Evolutionary conservation across 1,140 invertebrate genomes (phyloP).

Genomic region (Neodiprion pinetum): DNA sequence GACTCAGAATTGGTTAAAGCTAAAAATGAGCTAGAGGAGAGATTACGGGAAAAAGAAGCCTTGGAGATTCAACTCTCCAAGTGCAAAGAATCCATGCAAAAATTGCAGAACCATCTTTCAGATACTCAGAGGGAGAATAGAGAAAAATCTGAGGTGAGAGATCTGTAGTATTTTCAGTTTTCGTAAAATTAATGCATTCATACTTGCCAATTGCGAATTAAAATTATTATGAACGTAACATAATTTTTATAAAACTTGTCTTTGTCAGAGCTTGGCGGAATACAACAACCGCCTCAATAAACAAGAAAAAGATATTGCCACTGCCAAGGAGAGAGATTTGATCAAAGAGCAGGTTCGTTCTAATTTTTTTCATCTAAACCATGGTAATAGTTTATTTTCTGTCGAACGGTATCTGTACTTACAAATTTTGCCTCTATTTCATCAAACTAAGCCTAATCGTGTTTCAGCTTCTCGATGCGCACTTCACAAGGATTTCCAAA

Average conservation of each 20-base stretch:
- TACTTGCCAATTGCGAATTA: not conserved
- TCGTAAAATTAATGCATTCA: too few species aligned
- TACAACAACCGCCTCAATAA: slow-evolving; percentile 13
- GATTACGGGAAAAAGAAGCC: not conserved
- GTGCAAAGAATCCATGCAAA: not conserved
- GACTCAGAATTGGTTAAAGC: not conserved
- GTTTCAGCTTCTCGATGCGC: not conserved
- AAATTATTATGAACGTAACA: not conserved
- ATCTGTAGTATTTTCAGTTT: too few species aligned
- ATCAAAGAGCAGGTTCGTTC: slow-evolving; percentile 6
- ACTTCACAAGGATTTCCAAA: slow-evolving; percentile 12
- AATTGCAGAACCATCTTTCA: not conserved
- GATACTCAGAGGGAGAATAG: slow-evolving; percentile 8
- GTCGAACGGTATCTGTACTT: not conserved
- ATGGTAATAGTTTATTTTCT: not conserved
- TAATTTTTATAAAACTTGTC: slow-evolving; percentile 15
- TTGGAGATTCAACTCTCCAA: slow-evolving; percentile 9
- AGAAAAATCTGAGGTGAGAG: not conserved
- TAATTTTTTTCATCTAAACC: not conserved
- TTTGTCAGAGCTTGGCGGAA: slow-evolving; percentile 20
- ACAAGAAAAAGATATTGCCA: slow-evolving; percentile 19
- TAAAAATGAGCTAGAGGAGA: not conserved
- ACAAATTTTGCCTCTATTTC: too few species aligned
- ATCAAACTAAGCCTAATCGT: not conserved
- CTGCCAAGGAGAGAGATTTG: slow-evolving; percentile 6